Percentiles rank a stretch among this genome's conserved stretches.
These are phyloP conservation scores for Spodoptera exigua DNA, from an alignment of 2,888 invertebrate species.

Conservation along the genomic window DNA sequence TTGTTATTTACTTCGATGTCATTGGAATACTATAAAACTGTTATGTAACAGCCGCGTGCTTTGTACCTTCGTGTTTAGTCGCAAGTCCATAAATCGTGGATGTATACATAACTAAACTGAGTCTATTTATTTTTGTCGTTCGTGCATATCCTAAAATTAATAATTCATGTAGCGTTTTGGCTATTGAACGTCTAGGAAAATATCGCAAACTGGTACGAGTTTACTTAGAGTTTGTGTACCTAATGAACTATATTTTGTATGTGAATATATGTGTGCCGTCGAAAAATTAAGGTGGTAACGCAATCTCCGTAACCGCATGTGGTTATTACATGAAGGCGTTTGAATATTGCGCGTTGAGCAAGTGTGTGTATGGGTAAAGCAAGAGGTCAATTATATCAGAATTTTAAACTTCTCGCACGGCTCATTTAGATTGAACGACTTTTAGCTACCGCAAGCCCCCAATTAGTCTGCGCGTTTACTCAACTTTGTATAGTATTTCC, in stretches of 20 bases:
- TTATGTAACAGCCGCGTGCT: slow-evolving; percentile 12
- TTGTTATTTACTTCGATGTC: not conserved
- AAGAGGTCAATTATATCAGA: slow-evolving; percentile 24
- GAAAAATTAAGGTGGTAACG: not conserved
- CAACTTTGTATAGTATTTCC: not conserved
- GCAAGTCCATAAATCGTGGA: slow-evolving; percentile 34
- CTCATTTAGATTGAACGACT: not conserved
- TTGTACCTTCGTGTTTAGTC: slow-evolving; percentile 21
- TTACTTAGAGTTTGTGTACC: slow-evolving; percentile 5
- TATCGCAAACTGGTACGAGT: slow-evolving; percentile 43
- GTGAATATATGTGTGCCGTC: not conserved
- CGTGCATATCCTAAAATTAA: slow-evolving; percentile 20
- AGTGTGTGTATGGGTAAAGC: not conserved
- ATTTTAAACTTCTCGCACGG: slow-evolving; percentile 5
- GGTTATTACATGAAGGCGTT: slow-evolving; percentile 5
- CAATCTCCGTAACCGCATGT: slow-evolving; percentile 7
- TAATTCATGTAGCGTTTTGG: slow-evolving; percentile 28
- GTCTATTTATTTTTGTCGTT: slow-evolving; percentile 18
- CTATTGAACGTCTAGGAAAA: slow-evolving; percentile 19
- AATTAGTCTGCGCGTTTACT: not conserved
- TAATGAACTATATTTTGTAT: not conserved
- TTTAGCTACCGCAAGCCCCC: not conserved
- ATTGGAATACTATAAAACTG: not conserved
- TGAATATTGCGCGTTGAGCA: slow-evolving; percentile 25
- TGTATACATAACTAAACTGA: slow-evolving; percentile 15